Base-by-base conservation (phyloP, 2,113 vertebrate genomes). In the Misgurnus mizolepis region DNA sequence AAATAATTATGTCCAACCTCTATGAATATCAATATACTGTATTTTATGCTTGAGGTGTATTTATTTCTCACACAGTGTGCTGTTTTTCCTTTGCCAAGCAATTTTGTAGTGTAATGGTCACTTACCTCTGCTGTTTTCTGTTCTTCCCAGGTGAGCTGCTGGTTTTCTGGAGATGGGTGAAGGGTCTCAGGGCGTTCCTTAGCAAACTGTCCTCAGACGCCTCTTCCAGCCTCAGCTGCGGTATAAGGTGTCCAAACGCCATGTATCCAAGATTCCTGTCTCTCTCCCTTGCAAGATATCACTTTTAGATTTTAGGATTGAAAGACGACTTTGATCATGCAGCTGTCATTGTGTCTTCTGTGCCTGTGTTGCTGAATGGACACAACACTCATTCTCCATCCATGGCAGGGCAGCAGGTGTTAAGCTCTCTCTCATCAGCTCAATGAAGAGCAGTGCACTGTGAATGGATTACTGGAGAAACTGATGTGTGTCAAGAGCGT, bases 141-240 rank as follows among this genome's bases (percentile, higher is more conserved):
- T 67, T 56, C 12, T 75, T 70, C 60, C 45, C 45, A 6, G 86
- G 74, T 73, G 87, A 89, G 47, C 78, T 83, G 14, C 86, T 80
- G 3, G 81, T 81, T 61, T 72, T 69, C 60, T 83, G 83, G 64
- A 89, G 68, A 55, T 85, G 86, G 41, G 81, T 86, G 61, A 86
- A 66, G n/a, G 86, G 82, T 45, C 82, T 83, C 62, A 87, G 55
- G 41, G 84, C 76, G 86, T 86, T 86, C 86, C 83, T 89, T 45
- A 83, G 80, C 72, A 82, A 43, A 39, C 83, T 84, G 72, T 87
- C 88, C 79, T 88, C 87, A 3, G 73, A 53, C 7, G 80, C 68
- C 79, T 88, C 87, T 80, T 92, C 87, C 82, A 90, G 86, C 74
- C 80, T 87, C 67, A 90, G 81, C 80, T 86, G 88, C 69, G 88